These are phyloP conservation scores for Archivesica marissinica DNA, from an alignment of 1,140 invertebrate species.

Conservation along the genomic window DNA sequence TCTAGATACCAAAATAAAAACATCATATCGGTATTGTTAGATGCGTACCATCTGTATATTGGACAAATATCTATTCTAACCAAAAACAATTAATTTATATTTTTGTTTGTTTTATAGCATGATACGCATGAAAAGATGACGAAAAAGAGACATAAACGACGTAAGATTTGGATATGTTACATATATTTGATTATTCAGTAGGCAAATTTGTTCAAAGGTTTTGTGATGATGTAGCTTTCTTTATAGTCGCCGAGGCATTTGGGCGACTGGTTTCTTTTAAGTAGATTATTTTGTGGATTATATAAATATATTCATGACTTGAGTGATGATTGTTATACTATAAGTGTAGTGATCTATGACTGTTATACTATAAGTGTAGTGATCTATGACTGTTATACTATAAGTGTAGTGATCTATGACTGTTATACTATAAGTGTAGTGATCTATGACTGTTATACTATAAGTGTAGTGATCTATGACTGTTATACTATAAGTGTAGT, in stretches of 20 bases:
- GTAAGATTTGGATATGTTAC: not conserved
- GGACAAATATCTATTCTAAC: not conserved
- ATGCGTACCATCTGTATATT: not conserved
- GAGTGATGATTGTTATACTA: too few species aligned
- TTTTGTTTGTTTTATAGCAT: not conserved
- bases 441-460: too few species aligned
- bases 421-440: too few species aligned
- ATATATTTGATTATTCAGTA: not conserved
- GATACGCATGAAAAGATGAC: not conserved
- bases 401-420: too few species aligned
- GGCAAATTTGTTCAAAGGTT: not conserved
- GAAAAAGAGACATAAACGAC: not conserved
- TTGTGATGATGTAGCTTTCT: not conserved
- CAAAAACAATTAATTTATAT: not conserved
- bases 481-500: too few species aligned
- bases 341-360: too few species aligned
- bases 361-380: too few species aligned
- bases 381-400: too few species aligned
- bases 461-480: too few species aligned
- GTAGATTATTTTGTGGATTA: not conserved
- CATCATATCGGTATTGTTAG: too few species aligned
- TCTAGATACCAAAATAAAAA: too few species aligned
- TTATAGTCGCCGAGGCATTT: not conserved
- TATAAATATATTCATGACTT: not conserved
- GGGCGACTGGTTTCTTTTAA: not conserved